Evolutionary conservation across 2,888 invertebrate species (phyloP).

Genomic region (Apotomis turbidana): DNA sequence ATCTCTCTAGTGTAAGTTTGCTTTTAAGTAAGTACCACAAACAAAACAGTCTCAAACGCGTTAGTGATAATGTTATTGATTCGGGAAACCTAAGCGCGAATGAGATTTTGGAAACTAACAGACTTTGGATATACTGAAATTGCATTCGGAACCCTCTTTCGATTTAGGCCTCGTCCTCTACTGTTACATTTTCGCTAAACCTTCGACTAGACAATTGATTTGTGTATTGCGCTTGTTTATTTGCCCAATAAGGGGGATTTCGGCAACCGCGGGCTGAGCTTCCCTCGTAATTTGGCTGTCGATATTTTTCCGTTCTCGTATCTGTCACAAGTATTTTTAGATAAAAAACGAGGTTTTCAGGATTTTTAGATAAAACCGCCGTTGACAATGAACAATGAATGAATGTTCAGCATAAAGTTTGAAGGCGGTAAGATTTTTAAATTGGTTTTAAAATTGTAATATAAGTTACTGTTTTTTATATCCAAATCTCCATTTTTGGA

Average conservation of each 20-base stretch:
- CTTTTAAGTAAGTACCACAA: too few species aligned
- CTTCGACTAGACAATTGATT: conserved; percentile 68
- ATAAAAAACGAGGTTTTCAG: background rate
- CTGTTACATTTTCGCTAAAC: conserved; percentile 49
- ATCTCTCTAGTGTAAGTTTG: too few species aligned
- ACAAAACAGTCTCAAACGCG: too few species aligned
- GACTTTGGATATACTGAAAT: background rate
- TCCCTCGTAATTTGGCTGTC: conserved; percentile 34
- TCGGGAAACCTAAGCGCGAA: too few species aligned
- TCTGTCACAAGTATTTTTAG: conserved; percentile 41
- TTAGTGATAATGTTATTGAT: too few species aligned
- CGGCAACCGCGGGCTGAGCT: conserved; percentile 55
- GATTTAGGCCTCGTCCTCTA: conserved; percentile 34
- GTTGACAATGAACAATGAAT: background rate
- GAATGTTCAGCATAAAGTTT: too few species aligned
- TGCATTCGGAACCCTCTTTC: conserved; percentile 43
- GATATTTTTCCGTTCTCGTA: conserved; percentile 25
- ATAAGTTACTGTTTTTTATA: too few species aligned
- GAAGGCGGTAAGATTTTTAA: too few species aligned
- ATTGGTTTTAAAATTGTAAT: too few species aligned
- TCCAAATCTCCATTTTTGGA: too few species aligned
- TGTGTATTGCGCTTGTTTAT: conserved; percentile 66
- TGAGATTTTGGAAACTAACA: too few species aligned
- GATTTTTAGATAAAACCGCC: conserved; percentile 9
- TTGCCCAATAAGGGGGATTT: conserved; percentile 69